phyloP scores from a whole-genome alignment of 2,797 vertebrate species.

The Hippopotamyrus pictus region DNA sequence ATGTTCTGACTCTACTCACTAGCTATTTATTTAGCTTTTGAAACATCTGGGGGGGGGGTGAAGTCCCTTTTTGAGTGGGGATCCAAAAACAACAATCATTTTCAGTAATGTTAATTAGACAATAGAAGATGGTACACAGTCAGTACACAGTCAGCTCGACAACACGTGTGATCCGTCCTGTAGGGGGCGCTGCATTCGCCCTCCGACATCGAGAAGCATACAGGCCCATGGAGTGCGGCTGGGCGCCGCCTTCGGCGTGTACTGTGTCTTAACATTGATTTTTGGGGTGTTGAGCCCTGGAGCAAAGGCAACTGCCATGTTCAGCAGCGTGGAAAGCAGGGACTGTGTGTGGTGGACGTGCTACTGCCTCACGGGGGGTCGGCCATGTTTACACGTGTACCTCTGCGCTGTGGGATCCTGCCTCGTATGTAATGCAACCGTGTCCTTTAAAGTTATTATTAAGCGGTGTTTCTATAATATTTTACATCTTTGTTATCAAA shows the following conservation, averaged over 20 bases:
- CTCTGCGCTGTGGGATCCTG: background rate
- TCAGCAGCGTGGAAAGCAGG: constrained; percentile 29
- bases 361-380: background rate
- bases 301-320: constrained; percentile 24
- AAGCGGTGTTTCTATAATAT: background rate
- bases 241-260: constrained; percentile 14
- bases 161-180: background rate
- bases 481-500: background rate
- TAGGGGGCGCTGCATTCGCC: background rate
- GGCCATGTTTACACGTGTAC: background rate
- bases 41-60: background rate
- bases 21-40: background rate
- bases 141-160: background rate
- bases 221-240: background rate
- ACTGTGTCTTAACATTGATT: constrained; percentile 40
- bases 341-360: constrained; percentile 19
- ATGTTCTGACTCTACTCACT: background rate
- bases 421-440: background rate
- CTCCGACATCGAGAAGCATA: background rate
- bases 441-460: background rate
- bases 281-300: constrained; percentile 16
- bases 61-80: background rate
- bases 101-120: background rate
- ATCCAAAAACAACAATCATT: background rate
- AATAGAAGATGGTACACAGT: background rate